A percentile compares a stretch with the other conserved stretches of the same genome.
Evolutionary conservation across 1,140 invertebrate genomes (phyloP).

Genomic region (Plutomurus gul): DNA sequence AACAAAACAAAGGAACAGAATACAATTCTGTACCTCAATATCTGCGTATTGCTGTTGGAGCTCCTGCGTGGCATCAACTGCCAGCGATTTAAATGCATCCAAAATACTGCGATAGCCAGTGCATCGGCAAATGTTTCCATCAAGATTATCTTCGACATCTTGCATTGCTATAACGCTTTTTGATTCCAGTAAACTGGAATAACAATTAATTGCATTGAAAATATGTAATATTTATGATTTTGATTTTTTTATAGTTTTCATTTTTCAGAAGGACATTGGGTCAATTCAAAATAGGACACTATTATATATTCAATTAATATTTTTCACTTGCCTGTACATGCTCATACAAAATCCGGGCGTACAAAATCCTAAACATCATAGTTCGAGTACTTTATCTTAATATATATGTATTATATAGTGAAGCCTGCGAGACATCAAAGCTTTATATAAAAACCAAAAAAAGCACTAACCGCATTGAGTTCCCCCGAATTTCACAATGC

Average conservation of each 20-base stretch:
- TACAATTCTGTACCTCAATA: constrained; percentile 47
- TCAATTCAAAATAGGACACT: no score
- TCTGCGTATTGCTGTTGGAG: constrained; percentile 55
- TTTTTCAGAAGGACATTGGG: no score
- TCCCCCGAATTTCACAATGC: constrained; percentile 57
- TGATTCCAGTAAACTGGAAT: constrained; percentile 17
- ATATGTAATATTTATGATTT: no score
- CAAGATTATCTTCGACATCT: constrained; percentile 56
- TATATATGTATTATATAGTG: no score
- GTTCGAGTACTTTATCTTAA: no score
- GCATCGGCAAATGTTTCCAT: constrained; percentile 63
- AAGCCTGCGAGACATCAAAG: no score
- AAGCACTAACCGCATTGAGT: constrained; percentile 61
- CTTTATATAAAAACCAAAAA: no score
- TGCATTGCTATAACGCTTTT: constrained; percentile 51
- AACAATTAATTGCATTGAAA: background rate
- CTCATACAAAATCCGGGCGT: constrained; percentile 61
- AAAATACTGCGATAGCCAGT: constrained; percentile 64
- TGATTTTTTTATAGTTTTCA: no score
- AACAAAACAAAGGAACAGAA: no score
- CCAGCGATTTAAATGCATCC: constrained; percentile 74
- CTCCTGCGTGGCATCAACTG: constrained; percentile 63
- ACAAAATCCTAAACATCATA: no score
- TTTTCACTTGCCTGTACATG: constrained; percentile 58
- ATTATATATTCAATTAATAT: no score